Conservation (phyloP, 2,888 invertebrate genomes). For the Augochlorella aurata region DNA sequence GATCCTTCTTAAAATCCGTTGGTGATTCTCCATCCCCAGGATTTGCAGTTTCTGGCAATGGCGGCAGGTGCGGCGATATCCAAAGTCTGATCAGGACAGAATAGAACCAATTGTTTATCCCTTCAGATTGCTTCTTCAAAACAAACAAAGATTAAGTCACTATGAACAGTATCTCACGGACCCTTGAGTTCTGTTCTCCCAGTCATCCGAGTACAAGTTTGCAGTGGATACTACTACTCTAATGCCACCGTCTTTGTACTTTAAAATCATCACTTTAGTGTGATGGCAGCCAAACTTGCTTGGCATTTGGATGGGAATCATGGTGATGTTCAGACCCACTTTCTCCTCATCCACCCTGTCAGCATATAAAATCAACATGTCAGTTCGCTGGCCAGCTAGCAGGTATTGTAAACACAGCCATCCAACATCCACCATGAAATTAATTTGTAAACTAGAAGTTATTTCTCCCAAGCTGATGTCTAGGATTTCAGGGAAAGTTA, state of each 20-base stretch:
- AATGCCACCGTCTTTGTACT: conserved; percentile 91
- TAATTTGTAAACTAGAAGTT: conserved; percentile 91
- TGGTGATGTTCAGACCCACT: conserved; percentile 70
- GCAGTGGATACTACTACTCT: conserved; percentile 95
- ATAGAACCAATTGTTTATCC: conserved; percentile 43
- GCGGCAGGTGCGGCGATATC: conserved; percentile 92
- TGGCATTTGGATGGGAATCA: conserved; percentile 69
- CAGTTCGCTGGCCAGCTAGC: conserved; percentile 87
- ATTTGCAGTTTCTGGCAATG: conserved; percentile 83
- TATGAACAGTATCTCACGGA: conserved; percentile 73
- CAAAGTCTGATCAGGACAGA: conserved; percentile 86
- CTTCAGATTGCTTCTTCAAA: neutral
- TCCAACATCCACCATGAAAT: conserved; percentile 95
- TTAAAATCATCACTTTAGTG: conserved; percentile 92
- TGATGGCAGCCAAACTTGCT: conserved; percentile 76
- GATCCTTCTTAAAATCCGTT: conserved; percentile 91
- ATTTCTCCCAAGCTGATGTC: conserved; percentile 90
- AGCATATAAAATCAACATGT: conserved; percentile 73
- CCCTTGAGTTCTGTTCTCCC: conserved; percentile 97
- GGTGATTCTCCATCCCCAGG: conserved; percentile 88
- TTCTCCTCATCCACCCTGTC: conserved; percentile 65
- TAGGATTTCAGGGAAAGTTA: conserved; percentile 90
- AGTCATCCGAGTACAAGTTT: conserved; percentile 95
- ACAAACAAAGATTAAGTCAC: conserved; percentile 20
- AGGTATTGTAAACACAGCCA: conserved; percentile 95